phyloP scores from a whole-genome alignment of 2,113 vertebrate species.

The Planiliza haematocheilus region DNA sequence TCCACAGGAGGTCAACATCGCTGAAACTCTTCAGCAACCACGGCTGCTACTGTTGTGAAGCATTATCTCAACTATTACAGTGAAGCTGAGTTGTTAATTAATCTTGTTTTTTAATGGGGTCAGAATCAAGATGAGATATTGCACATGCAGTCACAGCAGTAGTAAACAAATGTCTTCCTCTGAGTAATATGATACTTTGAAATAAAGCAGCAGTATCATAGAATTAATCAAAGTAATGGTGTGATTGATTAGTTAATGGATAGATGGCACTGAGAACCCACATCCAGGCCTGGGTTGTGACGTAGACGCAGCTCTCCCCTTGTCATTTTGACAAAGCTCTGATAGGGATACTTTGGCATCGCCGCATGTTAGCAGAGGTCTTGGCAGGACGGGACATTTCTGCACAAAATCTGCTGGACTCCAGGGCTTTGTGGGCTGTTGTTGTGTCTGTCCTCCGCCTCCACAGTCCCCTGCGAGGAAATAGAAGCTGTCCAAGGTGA shows the following conservation, averaged over 20 bases:
- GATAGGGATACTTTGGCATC: constrained; percentile 23
- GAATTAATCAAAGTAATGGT: constrained; percentile 6
- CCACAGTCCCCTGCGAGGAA: constrained; percentile 46
- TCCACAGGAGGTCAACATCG: too few relatives aligned
- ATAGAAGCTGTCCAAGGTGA: constrained; percentile 67
- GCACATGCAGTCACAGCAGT: background rate
- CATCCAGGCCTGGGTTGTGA: constrained; percentile 36
- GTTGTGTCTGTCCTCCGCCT: constrained; percentile 46
- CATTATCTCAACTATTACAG: background rate
- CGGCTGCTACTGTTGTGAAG: background rate
- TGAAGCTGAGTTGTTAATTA: background rate
- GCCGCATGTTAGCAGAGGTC: constrained; percentile 17
- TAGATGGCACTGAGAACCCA: constrained; percentile 7
- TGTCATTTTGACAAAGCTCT: constrained; percentile 35
- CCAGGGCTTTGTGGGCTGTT: constrained; percentile 32
- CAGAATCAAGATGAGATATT: background rate
- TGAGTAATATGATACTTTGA: background rate
- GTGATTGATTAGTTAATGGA: constrained; percentile 9
- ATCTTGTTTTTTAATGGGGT: too few relatives aligned
- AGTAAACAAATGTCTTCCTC: background rate
- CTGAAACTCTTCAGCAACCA: background rate
- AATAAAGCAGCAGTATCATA: background rate
- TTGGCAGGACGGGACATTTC: constrained; percentile 38
- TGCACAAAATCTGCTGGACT: constrained; percentile 44
- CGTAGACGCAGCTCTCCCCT: constrained; percentile 4